Evolutionary conservation across 2,797 vertebrate genomes (phyloP).

Genomic region (Champsocephalus esox): DNA sequence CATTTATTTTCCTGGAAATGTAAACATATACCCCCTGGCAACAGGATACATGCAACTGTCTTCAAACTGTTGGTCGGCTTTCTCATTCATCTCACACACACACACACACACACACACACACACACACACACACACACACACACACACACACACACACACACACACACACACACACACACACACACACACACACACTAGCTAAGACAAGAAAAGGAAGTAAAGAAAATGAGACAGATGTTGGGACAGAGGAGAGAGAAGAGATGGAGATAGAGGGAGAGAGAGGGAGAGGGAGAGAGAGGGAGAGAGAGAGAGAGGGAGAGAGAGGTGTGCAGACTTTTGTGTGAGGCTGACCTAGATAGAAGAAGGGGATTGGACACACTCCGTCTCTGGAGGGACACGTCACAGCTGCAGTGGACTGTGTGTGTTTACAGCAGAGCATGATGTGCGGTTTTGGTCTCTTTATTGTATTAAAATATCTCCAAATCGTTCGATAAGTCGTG

Average conservation of each 20-base stretch:
- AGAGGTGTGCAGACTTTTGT: slow-evolving; percentile 66
- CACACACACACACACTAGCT: background rate
- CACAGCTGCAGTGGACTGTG: slow-evolving; percentile 67
- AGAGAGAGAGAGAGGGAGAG: slow-evolving; percentile 12
- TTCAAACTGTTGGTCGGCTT: slow-evolving; percentile 36
- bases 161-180: background rate
- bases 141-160: background rate
- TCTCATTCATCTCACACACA: slow-evolving; percentile 8
- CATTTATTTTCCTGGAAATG: slow-evolving; percentile 45
- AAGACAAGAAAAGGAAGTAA: slow-evolving; percentile 10
- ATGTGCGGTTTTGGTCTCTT: slow-evolving; percentile 29
- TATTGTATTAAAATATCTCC: slow-evolving; percentile 35
- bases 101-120: background rate
- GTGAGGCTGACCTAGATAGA: slow-evolving; percentile 79
- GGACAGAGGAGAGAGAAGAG: slow-evolving; percentile 31
- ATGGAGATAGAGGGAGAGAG: slow-evolving; percentile 6
- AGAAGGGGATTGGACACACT: slow-evolving; percentile 77
- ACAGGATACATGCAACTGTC: slow-evolving; percentile 39
- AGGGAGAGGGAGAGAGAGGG: background rate
- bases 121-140: background rate
- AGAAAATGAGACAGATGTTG: slow-evolving; percentile 42
- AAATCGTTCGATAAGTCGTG: slow-evolving; percentile 23
- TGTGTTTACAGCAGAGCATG: slow-evolving; percentile 45
- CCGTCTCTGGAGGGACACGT: slow-evolving; percentile 66
- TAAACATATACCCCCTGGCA: slow-evolving; percentile 39